These are phyloP conservation scores for Piscicola geometra DNA, from an alignment of 2,888 invertebrate genomes.

Conservation along the genomic window DNA sequence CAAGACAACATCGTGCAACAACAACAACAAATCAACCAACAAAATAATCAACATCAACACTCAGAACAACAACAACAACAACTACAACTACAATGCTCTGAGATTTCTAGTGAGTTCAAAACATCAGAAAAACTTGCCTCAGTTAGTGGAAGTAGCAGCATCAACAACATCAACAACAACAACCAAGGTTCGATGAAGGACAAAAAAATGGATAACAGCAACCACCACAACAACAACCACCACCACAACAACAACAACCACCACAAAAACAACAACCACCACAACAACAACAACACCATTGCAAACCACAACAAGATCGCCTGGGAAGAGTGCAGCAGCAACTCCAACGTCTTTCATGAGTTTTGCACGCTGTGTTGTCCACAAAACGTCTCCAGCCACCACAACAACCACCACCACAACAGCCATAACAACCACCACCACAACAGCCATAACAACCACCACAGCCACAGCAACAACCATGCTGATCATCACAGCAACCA, in stretches of 20 bases:
- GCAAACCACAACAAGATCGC: neutral
- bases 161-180: neutral
- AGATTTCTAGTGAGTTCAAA: too few species aligned
- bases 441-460: neutral
- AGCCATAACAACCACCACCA: neutral
- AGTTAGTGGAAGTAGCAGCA: too few species aligned
- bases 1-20: neutral
- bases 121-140: too few species aligned
- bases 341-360: neutral
- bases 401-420: neutral
- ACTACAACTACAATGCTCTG: neutral
- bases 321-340: too few species aligned
- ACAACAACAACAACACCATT: neutral
- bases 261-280: neutral
- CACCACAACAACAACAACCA: neutral
- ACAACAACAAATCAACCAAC: neutral
- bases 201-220: conserved; percentile 1
- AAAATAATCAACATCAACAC: neutral
- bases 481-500: neutral
- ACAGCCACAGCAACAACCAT: neutral
- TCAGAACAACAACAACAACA: neutral
- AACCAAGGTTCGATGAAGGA: neutral
- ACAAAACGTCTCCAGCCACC: neutral
- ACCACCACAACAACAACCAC: neutral
- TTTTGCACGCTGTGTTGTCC: neutral